These are phyloP conservation scores for Iguana delicatissima DNA, from an alignment of 2,797 vertebrate genomes.

Conservation along the genomic window DNA sequence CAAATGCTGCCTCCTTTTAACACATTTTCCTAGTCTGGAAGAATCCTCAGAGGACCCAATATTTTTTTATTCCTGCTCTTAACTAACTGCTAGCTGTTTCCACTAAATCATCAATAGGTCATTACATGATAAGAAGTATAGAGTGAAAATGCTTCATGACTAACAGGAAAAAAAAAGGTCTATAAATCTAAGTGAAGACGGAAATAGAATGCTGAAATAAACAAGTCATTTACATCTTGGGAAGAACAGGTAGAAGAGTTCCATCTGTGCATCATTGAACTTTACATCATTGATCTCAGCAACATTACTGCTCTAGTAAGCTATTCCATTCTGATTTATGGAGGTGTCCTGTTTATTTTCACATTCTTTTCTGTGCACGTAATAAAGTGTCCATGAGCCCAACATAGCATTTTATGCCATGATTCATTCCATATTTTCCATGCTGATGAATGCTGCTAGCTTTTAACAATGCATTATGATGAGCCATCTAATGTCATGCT, in stretches of 20 bases:
- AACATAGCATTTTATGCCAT: constrained; percentile 6
- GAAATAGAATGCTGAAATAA: constrained; percentile 33
- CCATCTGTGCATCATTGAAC: constrained; percentile 8
- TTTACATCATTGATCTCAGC: constrained; percentile 20
- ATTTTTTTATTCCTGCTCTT: not conserved
- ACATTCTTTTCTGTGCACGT: constrained; percentile 25
- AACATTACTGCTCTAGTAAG: constrained; percentile 34
- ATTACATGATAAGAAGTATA: constrained; percentile 15
- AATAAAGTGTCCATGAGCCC: constrained; percentile 7
- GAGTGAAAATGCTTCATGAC: not conserved
- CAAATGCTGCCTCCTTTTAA: too few relatives aligned
- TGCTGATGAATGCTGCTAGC: constrained; percentile 20
- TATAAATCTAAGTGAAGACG: not conserved
- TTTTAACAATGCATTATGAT: constrained; percentile 17
- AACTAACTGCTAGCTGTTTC: not conserved
- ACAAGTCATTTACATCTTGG: not conserved
- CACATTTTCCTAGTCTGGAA: too few relatives aligned
- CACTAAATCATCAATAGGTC: not conserved
- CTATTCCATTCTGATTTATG: constrained; percentile 38
- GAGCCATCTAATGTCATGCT: constrained; percentile 5
- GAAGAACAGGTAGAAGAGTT: not conserved
- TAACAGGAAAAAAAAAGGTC: not conserved
- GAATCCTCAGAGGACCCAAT: not conserved
- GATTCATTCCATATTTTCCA: constrained; percentile 22
- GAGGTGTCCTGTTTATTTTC: constrained; percentile 53